Evolutionary conservation across 1,140 invertebrate species (phyloP), one percentile per base, ranked within the genome.

Genomic region (Aporrectodea caliginosa): DNA sequence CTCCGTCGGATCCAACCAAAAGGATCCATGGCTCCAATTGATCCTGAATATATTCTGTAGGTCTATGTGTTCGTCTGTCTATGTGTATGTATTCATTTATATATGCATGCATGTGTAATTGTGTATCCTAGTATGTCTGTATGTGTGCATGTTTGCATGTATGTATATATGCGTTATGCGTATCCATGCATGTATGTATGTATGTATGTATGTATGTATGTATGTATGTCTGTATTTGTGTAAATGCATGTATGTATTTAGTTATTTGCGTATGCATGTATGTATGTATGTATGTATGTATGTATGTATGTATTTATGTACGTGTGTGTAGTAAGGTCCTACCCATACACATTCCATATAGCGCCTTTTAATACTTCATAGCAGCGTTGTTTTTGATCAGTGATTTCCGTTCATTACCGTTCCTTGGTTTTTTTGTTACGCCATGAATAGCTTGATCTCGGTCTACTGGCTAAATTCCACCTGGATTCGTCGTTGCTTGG

Each of bases 191-290:
- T 68, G 58, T 16, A 27, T 68, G 58, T 68, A 68, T 68, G 58
- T 68, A 27, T 68, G 14, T 68, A 27, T 27, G 58, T 68, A 68
- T 68, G 58, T 68, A 16, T 68, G n/a, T n/a, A n/a, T n/a, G n/a
- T n/a, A n/a, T n/a, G n/a, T n/a, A n/a, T n/a, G n/a, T n/a, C n/a
- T n/a, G n/a, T n/a, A n/a, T 68, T 14, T 73, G 71, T 73, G 71
- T 80, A 30, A 1, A 68, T 2, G 34, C 34, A 35, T 80, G 75
- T 80, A 30, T 79, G 35, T 68, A 31, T 79, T n/a, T 75, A 31
- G 35, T 27, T 35, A 35, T 80, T n/a, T 79, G 79, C 43, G 77
- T 69, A 58, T 80, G 75, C 43, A 1, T 80, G 75, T 69, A 16
- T 79, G 30, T 79, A 69, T 31, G 73, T 27, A 78, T 32, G n/a